Conservation (phyloP, 1,140 invertebrate genomes). For the Gryon sp. region DNA sequence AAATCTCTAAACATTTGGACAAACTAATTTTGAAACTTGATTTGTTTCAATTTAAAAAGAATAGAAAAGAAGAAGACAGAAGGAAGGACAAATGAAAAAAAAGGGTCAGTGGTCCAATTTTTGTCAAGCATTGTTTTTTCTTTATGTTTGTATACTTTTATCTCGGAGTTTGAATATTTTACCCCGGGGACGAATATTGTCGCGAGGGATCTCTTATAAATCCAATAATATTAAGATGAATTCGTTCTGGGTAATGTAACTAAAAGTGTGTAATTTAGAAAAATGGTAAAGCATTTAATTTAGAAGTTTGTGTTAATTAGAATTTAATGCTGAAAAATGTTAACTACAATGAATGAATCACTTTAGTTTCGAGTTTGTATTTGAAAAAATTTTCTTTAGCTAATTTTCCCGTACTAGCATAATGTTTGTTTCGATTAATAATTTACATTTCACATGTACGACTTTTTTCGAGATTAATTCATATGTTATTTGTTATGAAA, state of each 20-base stretch:
- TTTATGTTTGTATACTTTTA: constrained; percentile 23
- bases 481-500: too few species aligned
- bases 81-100: too few species aligned
- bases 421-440: too few species aligned
- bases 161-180: constrained; percentile 44
- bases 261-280: constrained; percentile 40
- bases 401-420: neutral
- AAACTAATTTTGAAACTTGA: constrained; percentile 8
- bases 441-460: too few species aligned
- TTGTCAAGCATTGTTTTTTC: constrained; percentile 32
- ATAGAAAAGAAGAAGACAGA: too few species aligned
- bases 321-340: constrained; percentile 31
- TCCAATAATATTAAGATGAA: constrained; percentile 49
- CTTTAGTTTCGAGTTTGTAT: constrained; percentile 3
- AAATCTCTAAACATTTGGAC: too few species aligned
- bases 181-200: constrained; percentile 28
- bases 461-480: too few species aligned
- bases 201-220: constrained; percentile 32
- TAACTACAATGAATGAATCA: constrained; percentile 41
- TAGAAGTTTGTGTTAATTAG: constrained; percentile 43
- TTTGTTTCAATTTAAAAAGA: constrained; percentile 2
- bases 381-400: constrained; percentile 5
- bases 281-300: constrained; percentile 22
- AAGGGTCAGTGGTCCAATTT: constrained; percentile 9
- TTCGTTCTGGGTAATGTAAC: constrained; percentile 19